Evolutionary conservation across 2,888 invertebrate genomes (phyloP), one percentile per base, ranked within the genome.

Genomic region (Amphipyra tragopoginis): DNA sequence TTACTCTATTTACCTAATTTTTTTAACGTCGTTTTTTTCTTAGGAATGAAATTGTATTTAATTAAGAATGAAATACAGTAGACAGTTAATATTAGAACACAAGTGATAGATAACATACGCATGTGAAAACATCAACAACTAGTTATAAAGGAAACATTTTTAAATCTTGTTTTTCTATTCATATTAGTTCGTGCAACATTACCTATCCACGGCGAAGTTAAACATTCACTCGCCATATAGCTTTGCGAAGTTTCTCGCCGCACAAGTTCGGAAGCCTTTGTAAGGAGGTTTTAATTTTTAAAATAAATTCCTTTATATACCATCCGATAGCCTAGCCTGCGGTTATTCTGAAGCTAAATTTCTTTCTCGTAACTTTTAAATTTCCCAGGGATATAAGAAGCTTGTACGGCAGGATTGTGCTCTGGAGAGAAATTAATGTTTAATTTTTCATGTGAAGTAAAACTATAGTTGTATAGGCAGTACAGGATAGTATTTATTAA

Each of bases 261-360:
- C 42, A 60, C n/a, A 64, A 71, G 54, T 65, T 69, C 29, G 38
- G 15, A 66, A 74, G 55, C 52, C 64, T 66, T 70, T 59, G 62
- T 60, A 62, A 68, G 47, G 42, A 59, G 64, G 55, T 64, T 70
- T 68, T 74, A 67, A 68, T 78, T 78, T 78, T 74, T 76, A 52
- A 65, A 72, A 66, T 56, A 66, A 63, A 63, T 70, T 70, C 45
- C 52, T 67, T 74, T 56, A 62, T 57, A 48, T 71, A 59, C 47
- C 13, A 63, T 13, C 58, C 67, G 54, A 77, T 72, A 13, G 57
- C 40, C 56, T 67, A 59, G 67, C 65, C 64, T 59, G 67, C 48
- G 65, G 67, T 58, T 62, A 68, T 49, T 53, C 29, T 48, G 21
- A 43, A 43, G 48, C 39, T 52, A 44, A 63, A 59, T 53, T 70